Evolutionary conservation across 2,113 vertebrate genomes (phyloP).

Genomic region (Malurus elegans): DNA sequence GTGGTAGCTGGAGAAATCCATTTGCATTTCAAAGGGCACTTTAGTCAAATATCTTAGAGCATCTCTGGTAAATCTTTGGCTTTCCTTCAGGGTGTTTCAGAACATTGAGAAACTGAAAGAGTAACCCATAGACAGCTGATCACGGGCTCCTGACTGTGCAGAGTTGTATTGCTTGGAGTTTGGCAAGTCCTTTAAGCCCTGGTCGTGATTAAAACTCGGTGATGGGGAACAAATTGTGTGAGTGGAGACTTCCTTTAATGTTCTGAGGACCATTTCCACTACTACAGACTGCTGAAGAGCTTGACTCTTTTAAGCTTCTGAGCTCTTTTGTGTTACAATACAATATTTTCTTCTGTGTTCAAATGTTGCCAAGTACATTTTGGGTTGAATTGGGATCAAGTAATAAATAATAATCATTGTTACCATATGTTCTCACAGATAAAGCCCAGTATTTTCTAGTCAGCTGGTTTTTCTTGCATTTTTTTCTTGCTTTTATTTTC

Average conservation of each 20-base stretch:
- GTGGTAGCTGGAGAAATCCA: not conserved
- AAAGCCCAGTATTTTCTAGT: not conserved
- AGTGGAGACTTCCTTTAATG: not conserved
- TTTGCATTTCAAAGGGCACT: not conserved
- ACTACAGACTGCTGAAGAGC: not conserved
- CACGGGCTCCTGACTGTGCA: not conserved
- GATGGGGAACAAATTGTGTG: not conserved
- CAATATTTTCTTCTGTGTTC: not conserved
- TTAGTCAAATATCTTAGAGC: not conserved
- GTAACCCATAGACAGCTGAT: not conserved
- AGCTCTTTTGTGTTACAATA: not conserved
- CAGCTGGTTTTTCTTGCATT: not conserved
- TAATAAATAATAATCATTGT: constrained; percentile 38
- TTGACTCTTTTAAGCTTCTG: not conserved
- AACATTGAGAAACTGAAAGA: not conserved
- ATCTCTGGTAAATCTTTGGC: not conserved
- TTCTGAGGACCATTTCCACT: not conserved
- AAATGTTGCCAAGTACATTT: constrained; percentile 9
- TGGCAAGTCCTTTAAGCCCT: not conserved
- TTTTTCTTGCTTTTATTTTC: not conserved
- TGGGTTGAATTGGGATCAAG: not conserved
- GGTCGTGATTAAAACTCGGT: not conserved
- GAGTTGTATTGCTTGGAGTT: not conserved
- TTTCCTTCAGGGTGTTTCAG: not conserved
- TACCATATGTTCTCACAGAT: constrained; percentile 16